Evolutionary conservation across 2,888 invertebrate species (phyloP).

Genomic region (Philereme vetulata): DNA sequence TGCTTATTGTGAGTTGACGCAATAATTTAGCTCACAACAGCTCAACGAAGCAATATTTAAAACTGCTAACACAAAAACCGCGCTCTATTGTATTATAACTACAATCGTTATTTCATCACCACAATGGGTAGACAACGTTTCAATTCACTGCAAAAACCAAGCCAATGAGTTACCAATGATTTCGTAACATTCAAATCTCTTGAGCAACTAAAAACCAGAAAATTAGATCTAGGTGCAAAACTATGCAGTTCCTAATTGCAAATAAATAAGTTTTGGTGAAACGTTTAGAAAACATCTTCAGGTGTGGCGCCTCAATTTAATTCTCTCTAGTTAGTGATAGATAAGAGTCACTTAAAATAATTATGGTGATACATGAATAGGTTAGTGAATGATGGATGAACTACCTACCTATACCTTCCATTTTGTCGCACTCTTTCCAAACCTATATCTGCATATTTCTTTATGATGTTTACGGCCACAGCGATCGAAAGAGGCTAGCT

Average conservation of each 20-base stretch:
- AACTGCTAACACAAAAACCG: slow-evolving; percentile 31
- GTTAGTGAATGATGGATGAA: too few relatives aligned
- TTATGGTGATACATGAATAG: too few relatives aligned
- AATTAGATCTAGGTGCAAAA: slow-evolving; percentile 12
- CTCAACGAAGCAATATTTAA: slow-evolving; percentile 21
- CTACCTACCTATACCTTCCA: too few relatives aligned
- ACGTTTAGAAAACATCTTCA: slow-evolving; percentile 15
- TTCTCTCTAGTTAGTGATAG: background rate
- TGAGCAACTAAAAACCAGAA: slow-evolving; percentile 13
- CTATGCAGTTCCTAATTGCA: slow-evolving; percentile 28
- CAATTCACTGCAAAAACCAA: slow-evolving; percentile 34
- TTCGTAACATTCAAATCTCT: slow-evolving; percentile 26
- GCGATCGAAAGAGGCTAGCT: too few relatives aligned
- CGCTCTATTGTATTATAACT: slow-evolving; percentile 38
- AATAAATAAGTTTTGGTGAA: slow-evolving; percentile 15
- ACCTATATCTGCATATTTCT: too few relatives aligned
- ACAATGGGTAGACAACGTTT: slow-evolving; percentile 31
- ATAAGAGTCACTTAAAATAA: too few relatives aligned
- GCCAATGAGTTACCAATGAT: slow-evolving; percentile 17
- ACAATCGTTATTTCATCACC: slow-evolving; percentile 38
- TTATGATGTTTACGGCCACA: too few relatives aligned
- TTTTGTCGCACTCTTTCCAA: too few relatives aligned
- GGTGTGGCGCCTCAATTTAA: background rate
- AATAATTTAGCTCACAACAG: slow-evolving; percentile 15
- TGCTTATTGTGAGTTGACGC: slow-evolving; percentile 5